Base-by-base conservation (phyloP, 2,888 invertebrate species). In the Apocheima hispidaria region DNA sequence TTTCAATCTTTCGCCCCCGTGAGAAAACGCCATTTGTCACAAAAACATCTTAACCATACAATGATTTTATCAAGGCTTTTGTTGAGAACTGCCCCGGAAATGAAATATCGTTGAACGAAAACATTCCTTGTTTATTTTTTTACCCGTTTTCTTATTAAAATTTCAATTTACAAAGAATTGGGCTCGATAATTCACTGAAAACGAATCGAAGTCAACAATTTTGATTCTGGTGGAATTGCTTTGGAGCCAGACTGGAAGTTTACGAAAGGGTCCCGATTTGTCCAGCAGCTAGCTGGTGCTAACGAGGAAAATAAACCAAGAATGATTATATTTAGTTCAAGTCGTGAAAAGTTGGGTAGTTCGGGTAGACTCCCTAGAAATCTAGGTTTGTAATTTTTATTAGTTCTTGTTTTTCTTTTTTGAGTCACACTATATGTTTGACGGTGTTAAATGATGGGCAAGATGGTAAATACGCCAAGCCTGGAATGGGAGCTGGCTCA, bases 241-340 rank as follows among this genome's bases (percentile, higher is more conserved):
- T 63, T 64, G 26, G 30, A 60, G 53, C 63, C 46, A 48, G 66
- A 66, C 63, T 70, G 63, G 60, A 60, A 57, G 57, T 62, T 73
- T 67, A 63, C 69, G 68, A 74, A 71, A 65, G 69, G 70, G 71
- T 72, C 72, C 73, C 72, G 69, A 74, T 77, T 71, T 64, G 55
- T 60, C 40, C 60, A 62, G 69, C 60, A 9, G 14, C 40, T 62
- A 62, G 69, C 60, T 12, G 14, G 46, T 41, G 56, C 46, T 75
- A 75, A 73, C 73, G 72, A 73, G 56, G 43, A 62, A 73, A 77
- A 66, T 72, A 72, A 73, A 71, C 40, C 52, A 67, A 73, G 56
- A 61, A 40, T 51, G n/a, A n/a, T n/a, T n/a, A n/a, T 41, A n/a
- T 54, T 52, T 21, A 23, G 51, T 51, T 51, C 46, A 35, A 35